Evolutionary conservation across 1,140 invertebrate species (phyloP).

Genomic region (Druon quercuslanigerum): DNA sequence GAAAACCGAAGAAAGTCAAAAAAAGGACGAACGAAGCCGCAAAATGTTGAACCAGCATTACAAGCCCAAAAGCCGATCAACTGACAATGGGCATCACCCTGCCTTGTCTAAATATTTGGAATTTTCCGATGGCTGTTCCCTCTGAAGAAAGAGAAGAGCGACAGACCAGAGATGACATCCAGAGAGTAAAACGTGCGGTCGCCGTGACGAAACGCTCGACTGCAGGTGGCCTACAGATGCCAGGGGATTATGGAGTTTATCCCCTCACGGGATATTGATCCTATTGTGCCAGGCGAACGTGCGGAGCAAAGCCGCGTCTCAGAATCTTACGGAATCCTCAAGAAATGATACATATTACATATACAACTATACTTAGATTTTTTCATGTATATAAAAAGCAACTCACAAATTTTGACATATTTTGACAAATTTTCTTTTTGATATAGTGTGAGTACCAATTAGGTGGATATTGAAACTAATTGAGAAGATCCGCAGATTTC

Average conservation of each 20-base stretch:
- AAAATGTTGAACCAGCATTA: slow-evolving; percentile 47
- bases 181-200: slow-evolving; percentile 63
- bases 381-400: too few relatives aligned
- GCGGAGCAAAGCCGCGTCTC: slow-evolving; percentile 51
- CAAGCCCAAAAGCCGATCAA: slow-evolving; percentile 46
- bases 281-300: slow-evolving; percentile 67
- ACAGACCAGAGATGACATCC: slow-evolving; percentile 52
- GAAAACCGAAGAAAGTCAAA: not conserved
- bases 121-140: slow-evolving; percentile 41
- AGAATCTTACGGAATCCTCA: slow-evolving; percentile 48
- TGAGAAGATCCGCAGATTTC: not conserved
- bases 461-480: not conserved
- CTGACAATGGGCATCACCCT: slow-evolving; percentile 48
- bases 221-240: slow-evolving; percentile 76
- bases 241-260: slow-evolving; percentile 72
- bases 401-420: not conserved
- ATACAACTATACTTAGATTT: too few relatives aligned
- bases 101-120: slow-evolving; percentile 69
- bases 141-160: slow-evolving; percentile 44
- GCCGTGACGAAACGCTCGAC: slow-evolving; percentile 72
- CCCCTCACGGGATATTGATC: slow-evolving; percentile 74
- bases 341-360: slow-evolving; percentile 38
- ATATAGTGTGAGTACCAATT: not conserved
- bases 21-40: slow-evolving; percentile 39
- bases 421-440: not conserved